These are phyloP conservation scores for Sander vitreus DNA, from an alignment of 2,113 vertebrate species.

Conservation along the genomic window DNA sequence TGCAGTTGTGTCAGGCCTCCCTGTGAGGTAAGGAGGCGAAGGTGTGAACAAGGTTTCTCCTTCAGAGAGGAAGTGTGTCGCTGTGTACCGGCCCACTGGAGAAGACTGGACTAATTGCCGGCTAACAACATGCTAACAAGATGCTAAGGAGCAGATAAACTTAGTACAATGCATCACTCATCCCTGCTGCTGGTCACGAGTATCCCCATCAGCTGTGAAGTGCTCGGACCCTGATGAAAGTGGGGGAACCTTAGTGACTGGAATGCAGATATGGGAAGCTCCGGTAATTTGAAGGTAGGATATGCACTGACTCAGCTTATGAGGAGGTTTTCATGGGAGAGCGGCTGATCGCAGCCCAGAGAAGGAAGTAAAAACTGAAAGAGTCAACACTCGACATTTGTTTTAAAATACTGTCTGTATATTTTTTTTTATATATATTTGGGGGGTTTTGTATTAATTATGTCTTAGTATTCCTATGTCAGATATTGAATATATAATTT, in stretches of 20 bases:
- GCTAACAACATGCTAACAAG: neutral
- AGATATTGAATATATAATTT: conserved; percentile 99
- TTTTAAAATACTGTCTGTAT: conserved; percentile 74
- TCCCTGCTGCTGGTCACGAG: conserved; percentile 38
- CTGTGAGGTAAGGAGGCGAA: conserved; percentile 86
- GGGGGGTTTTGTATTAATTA: conserved; percentile 63
- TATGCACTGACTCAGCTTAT: conserved; percentile 61
- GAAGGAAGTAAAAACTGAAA: conserved; percentile 47
- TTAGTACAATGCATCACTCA: conserved; percentile 5
- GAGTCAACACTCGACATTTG: conserved; percentile 60
- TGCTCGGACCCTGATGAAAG: conserved; percentile 25
- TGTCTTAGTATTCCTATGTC: conserved; percentile 86
- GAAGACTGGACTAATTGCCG: conserved; percentile 82
- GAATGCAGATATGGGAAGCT: conserved; percentile 40
- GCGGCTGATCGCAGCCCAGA: neutral
- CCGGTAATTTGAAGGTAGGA: conserved; percentile 34
- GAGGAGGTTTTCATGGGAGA: conserved; percentile 44
- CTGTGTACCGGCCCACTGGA: conserved; percentile 95
- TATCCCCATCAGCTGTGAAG: conserved; percentile 44
- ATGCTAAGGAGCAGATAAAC: conserved; percentile 13
- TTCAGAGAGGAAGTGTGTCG: conserved; percentile 97
- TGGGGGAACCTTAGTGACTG: conserved; percentile 28
- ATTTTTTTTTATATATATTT: conserved; percentile 78
- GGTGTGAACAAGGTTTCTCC: conserved; percentile 89
- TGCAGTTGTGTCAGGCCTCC: conserved; percentile 92